Conservation (phyloP, 2,888 invertebrate genomes). For the Endomychus coccineus region DNA sequence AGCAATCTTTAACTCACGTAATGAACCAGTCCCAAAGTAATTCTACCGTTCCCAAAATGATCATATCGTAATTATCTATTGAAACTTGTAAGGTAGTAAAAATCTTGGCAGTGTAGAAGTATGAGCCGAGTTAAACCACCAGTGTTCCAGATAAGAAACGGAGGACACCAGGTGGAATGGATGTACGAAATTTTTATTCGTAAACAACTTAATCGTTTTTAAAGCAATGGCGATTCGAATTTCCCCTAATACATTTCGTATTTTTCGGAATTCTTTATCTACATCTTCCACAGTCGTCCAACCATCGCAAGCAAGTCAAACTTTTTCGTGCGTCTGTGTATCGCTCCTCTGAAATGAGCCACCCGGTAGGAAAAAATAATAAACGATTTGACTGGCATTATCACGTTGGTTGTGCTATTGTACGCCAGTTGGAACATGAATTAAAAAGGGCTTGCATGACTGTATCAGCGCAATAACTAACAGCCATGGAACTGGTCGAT, state of each 20-base stretch:
- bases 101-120: slow-evolving; percentile 68
- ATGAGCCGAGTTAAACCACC: slow-evolving; percentile 67
- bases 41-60: slow-evolving; percentile 63
- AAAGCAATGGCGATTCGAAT: slow-evolving; percentile 14
- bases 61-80: slow-evolving; percentile 66
- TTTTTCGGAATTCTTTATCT: slow-evolving; percentile 47
- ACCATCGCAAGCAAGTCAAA: slow-evolving; percentile 70
- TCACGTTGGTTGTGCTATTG: slow-evolving; percentile 61
- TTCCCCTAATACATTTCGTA: too few species aligned
- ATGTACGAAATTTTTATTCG: slow-evolving; percentile 55
- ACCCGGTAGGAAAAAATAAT: slow-evolving; percentile 72
- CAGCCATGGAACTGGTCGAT: slow-evolving; percentile 67
- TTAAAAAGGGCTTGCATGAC: slow-evolving; percentile 71
- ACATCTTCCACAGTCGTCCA: slow-evolving; percentile 60
- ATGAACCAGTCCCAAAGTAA: slow-evolving; percentile 63
- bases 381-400: slow-evolving; percentile 58
- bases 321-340: slow-evolving; percentile 59
- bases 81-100: slow-evolving; percentile 65
- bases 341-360: slow-evolving; percentile 64
- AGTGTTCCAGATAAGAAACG: slow-evolving; percentile 65
- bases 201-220: slow-evolving; percentile 40
- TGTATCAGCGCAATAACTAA: slow-evolving; percentile 68
- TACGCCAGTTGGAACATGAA: slow-evolving; percentile 62
- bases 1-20: slow-evolving; percentile 66
- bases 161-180: slow-evolving; percentile 61